Percentiles rank a stretch among this genome's conserved stretches.
Conservation (phyloP, 2,888 invertebrate species). For the Chromoteleia sp. region DNA sequence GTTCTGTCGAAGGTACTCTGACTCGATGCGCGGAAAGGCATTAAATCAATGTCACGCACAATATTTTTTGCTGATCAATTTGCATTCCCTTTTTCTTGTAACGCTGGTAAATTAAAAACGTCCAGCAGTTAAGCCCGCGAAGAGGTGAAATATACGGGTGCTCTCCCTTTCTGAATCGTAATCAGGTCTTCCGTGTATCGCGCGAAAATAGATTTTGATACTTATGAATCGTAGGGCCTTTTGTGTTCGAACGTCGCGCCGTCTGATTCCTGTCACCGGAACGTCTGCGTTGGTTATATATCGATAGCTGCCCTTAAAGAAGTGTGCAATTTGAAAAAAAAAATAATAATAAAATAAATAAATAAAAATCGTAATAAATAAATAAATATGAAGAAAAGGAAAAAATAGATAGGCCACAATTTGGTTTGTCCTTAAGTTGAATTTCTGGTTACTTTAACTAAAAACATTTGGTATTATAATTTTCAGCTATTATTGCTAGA, state of each 20-base stretch:
- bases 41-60: constrained; percentile 77
- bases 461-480: too few relatives aligned
- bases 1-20: constrained; percentile 70
- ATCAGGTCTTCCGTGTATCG: constrained; percentile 74
- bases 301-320: too few relatives aligned
- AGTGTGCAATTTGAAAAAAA: too few relatives aligned
- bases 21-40: constrained; percentile 75
- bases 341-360: too few relatives aligned
- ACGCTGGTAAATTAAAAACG: constrained; percentile 83
- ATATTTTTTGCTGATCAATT: constrained; percentile 82
- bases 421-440: too few relatives aligned
- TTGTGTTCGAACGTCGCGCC: constrained; percentile 31
- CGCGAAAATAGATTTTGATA: constrained; percentile 64
- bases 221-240: constrained; percentile 44
- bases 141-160: constrained; percentile 80
- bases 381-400: too few relatives aligned
- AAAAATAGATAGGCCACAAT: too few relatives aligned
- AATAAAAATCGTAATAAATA: too few relatives aligned
- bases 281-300: too few relatives aligned
- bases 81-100: constrained; percentile 78
- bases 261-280: too few relatives aligned
- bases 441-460: too few relatives aligned
- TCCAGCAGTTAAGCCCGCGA: constrained; percentile 83
- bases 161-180: constrained; percentile 81
- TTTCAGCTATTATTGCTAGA: too few relatives aligned